phyloP scores from a whole-genome alignment of 2,888 invertebrate species.

The Apamea anceps region DNA sequence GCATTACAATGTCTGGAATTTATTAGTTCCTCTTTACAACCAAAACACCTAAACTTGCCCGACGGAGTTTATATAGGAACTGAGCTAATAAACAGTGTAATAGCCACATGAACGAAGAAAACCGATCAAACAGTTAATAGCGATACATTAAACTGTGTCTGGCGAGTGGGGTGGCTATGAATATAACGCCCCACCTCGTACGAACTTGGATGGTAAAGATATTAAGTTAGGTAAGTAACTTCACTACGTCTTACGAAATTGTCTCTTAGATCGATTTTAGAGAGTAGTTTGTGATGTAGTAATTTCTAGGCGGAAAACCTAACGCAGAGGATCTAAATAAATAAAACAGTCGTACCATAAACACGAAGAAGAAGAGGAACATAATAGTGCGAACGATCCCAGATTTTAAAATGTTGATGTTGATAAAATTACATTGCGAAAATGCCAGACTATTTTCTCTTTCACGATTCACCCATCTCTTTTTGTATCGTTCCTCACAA shows the following conservation, averaged over 20 bases:
- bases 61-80: constrained; percentile 39
- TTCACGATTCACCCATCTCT: neutral
- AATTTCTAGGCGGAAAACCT: neutral
- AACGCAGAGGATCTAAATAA: neutral
- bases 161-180: constrained; percentile 45
- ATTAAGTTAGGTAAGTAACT: too few relatives aligned
- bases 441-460: neutral
- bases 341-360: neutral
- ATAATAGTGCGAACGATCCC: neutral
- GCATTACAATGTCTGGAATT: constrained; percentile 15
- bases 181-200: constrained; percentile 12
- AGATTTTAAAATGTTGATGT: neutral
- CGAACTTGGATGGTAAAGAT: constrained; percentile 7
- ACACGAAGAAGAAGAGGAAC: neutral
- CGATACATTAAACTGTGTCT: constrained; percentile 50
- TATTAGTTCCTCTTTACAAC: constrained; percentile 40
- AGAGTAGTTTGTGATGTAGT: neutral
- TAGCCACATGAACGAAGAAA: constrained; percentile 51
- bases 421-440: neutral
- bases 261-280: neutral
- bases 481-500: neutral
- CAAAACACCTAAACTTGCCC: constrained; percentile 48
- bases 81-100: constrained; percentile 51
- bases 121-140: constrained; percentile 57
- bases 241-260: neutral